phyloP scores from a whole-genome alignment of 1,140 invertebrate genomes.

The Pachypsylla venusta region DNA sequence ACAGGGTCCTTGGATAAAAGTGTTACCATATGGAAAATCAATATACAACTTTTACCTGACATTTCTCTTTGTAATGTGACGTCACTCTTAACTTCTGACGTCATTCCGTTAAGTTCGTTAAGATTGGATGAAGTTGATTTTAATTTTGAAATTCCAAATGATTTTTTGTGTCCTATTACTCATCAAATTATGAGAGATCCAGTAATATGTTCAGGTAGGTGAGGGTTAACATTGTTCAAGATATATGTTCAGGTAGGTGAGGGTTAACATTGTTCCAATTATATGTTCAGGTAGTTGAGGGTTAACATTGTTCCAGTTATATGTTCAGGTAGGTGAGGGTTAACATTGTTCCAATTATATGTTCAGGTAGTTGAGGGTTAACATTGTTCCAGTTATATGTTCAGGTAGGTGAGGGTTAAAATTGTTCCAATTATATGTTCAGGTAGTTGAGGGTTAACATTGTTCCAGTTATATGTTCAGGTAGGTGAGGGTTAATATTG shows the following conservation, averaged over 20 bases:
- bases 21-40: conserved; percentile 39
- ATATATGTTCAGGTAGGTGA: conserved; percentile 46
- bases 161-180: conserved; percentile 68
- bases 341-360: conserved; percentile 61
- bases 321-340: conserved; percentile 43
- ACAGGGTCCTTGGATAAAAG: conserved; percentile 37
- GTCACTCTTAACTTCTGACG: no score
- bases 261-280: no score
- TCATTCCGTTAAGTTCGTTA: not conserved
- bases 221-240: no score
- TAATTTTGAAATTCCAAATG: conserved; percentile 37
- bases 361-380: conserved; percentile 43
- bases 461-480: conserved; percentile 58
- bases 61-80: no score
- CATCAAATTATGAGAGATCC: conserved; percentile 65
- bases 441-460: no score
- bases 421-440: conserved; percentile 57
- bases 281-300: conserved; percentile 45
- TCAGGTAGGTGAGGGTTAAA: conserved; percentile 41
- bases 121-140: conserved; percentile 21
- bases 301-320: conserved; percentile 68
- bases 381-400: conserved; percentile 62
- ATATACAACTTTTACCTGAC: conserved; percentile 28
- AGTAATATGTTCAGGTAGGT: conserved; percentile 48
- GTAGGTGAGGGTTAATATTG: no score